Percentiles rank a stretch among this genome's conserved stretches.
Evolutionary conservation across 2,888 invertebrate species (phyloP).

Genomic region (Tanypteryx hageni): DNA sequence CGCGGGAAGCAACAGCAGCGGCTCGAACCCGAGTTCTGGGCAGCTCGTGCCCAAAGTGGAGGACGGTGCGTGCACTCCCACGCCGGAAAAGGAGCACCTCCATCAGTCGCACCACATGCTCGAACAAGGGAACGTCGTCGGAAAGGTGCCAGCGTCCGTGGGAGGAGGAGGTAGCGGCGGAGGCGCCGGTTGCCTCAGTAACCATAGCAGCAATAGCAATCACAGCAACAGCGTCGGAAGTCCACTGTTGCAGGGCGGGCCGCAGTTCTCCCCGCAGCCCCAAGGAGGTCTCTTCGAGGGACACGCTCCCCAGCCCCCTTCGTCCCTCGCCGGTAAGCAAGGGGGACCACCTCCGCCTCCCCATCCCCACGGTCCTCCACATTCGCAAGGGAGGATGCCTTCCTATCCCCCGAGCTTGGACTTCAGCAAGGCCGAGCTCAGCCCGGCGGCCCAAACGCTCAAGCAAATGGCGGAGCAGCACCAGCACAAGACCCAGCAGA

Average conservation of each 20-base stretch:
- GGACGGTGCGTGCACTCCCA: conserved; percentile 56
- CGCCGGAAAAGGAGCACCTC: conserved; percentile 39
- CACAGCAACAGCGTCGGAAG: conserved; percentile 65
- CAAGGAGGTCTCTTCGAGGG: conserved; percentile 46
- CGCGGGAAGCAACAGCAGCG: background rate
- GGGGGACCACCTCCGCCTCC: conserved; percentile 45
- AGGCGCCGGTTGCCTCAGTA: conserved; percentile 70
- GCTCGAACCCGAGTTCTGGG: conserved; percentile 17
- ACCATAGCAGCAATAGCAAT: conserved; percentile 74
- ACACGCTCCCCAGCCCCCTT: conserved; percentile 44
- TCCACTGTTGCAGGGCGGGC: conserved; percentile 74
- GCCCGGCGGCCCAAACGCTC: conserved; percentile 95
- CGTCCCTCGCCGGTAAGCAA: conserved; percentile 40
- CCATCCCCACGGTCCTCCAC: conserved; percentile 26
- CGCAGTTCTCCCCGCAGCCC: conserved; percentile 76
- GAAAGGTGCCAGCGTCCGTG: conserved; percentile 59
- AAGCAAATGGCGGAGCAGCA: conserved; percentile 99
- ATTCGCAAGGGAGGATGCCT: conserved; percentile 66
- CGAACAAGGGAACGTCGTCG: conserved; percentile 65
- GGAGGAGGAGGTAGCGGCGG: background rate
- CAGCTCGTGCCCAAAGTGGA: conserved; percentile 52
- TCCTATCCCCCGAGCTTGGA: conserved; percentile 70
- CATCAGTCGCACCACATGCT: conserved; percentile 65
- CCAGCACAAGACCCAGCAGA: conserved; percentile 87
- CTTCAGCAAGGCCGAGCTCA: conserved; percentile 82